These are phyloP conservation scores for Syritta pipiens DNA, from an alignment of 2,888 invertebrate genomes.

Conservation along the genomic window DNA sequence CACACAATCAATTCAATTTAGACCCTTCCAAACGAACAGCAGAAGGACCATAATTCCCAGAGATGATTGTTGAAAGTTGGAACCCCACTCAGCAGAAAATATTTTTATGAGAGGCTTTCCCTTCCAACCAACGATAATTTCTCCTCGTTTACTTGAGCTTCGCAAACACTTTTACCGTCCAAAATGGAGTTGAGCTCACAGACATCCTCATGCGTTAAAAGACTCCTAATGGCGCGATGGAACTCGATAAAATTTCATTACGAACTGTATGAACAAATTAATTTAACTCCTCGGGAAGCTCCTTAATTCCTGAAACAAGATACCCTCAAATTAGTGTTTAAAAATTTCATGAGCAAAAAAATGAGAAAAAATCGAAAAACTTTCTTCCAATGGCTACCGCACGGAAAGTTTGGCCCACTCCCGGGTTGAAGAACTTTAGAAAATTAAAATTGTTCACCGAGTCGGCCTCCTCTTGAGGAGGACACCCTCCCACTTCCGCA, in stretches of 20 bases:
- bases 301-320: conserved; percentile 18
- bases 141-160: neutral
- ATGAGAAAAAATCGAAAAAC: conserved; percentile 15
- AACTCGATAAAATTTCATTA: conserved; percentile 34
- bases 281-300: conserved; percentile 34
- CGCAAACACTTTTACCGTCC: neutral
- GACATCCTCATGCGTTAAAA: neutral
- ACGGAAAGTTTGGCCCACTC: conserved; percentile 38
- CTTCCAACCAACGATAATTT: too few relatives aligned
- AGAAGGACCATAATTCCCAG: too few relatives aligned
- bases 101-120: too few relatives aligned
- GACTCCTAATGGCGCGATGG: neutral
- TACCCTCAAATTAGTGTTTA: conserved; percentile 24
- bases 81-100: too few relatives aligned
- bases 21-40: too few relatives aligned
- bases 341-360: conserved; percentile 3
- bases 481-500: conserved; percentile 39
- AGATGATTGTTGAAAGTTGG: too few relatives aligned
- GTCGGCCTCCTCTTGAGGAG: conserved; percentile 8
- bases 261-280: conserved; percentile 46
- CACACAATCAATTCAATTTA: too few relatives aligned
- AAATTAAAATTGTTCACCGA: conserved; percentile 62
- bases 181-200: conserved; percentile 7
- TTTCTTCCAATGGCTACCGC: conserved; percentile 32
- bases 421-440: conserved; percentile 49